phyloP scores from a whole-genome alignment of 2,797 vertebrate genomes.

The Sebastes hubbsi region DNA sequence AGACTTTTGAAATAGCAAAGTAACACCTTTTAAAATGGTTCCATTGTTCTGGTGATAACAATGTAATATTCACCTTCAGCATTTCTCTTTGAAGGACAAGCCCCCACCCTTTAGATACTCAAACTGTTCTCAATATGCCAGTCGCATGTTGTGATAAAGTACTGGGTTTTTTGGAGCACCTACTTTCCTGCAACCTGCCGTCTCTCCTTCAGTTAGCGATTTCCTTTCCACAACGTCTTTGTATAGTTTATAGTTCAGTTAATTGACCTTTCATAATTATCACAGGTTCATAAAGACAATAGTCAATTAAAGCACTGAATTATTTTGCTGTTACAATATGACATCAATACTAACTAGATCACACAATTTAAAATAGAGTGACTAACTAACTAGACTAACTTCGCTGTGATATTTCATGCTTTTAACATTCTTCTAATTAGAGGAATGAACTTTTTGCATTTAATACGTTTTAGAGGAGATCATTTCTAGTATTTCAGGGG shows the following conservation, averaged over 20 bases:
- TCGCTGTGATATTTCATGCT: background rate
- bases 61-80: conserved; percentile 5
- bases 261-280: background rate
- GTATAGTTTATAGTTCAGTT: background rate
- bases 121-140: conserved; percentile 63
- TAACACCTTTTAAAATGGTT: background rate
- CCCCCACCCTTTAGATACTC: conserved; percentile 11
- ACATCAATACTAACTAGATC: background rate
- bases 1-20: background rate
- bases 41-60: conserved; percentile 42
- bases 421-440: conserved; percentile 1
- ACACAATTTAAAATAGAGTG: background rate
- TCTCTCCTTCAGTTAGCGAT: background rate
- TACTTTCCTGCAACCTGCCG: conserved; percentile 44
- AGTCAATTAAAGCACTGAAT: background rate
- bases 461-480: background rate
- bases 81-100: conserved; percentile 44
- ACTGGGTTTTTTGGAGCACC: conserved; percentile 53
- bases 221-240: background rate
- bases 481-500: background rate
- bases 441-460: background rate
- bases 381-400: background rate
- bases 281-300: background rate
- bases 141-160: conserved; percentile 57
- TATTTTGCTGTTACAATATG: background rate